Evolutionary conservation across 2,888 invertebrate species (phyloP).

Genomic region (Deilephila porcellus): DNA sequence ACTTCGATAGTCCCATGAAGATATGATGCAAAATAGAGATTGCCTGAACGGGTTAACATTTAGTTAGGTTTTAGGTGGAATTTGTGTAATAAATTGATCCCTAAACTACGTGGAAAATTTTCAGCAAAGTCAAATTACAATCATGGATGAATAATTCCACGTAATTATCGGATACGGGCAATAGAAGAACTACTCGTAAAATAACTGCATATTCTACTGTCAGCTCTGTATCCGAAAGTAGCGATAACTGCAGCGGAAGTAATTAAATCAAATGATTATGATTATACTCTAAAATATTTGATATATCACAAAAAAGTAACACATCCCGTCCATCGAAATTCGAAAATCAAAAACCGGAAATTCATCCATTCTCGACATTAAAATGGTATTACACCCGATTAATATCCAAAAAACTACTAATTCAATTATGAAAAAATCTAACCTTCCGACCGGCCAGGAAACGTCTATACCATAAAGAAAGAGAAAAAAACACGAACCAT

Average conservation of each 20-base stretch:
- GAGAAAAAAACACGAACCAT: conserved; percentile 56
- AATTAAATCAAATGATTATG: neutral
- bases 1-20: no score
- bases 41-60: no score
- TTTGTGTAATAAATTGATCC: no score
- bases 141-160: no score
- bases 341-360: conserved; percentile 61
- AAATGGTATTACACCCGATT: conserved; percentile 68
- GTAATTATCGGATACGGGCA: no score
- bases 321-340: conserved; percentile 49
- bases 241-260: neutral
- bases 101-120: no score
- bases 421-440: conserved; percentile 61
- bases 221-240: neutral
- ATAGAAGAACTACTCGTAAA: no score
- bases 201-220: no score
- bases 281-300: neutral
- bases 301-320: conserved; percentile 6
- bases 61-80: no score
- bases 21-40: no score
- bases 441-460: conserved; percentile 78
- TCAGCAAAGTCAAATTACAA: no score
- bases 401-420: conserved; percentile 61
- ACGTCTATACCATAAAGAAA: conserved; percentile 60
- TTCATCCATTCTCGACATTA: conserved; percentile 69